Evolutionary conservation across 2,113 vertebrate species (phyloP).

Genomic region (Ictalurus furcatus): DNA sequence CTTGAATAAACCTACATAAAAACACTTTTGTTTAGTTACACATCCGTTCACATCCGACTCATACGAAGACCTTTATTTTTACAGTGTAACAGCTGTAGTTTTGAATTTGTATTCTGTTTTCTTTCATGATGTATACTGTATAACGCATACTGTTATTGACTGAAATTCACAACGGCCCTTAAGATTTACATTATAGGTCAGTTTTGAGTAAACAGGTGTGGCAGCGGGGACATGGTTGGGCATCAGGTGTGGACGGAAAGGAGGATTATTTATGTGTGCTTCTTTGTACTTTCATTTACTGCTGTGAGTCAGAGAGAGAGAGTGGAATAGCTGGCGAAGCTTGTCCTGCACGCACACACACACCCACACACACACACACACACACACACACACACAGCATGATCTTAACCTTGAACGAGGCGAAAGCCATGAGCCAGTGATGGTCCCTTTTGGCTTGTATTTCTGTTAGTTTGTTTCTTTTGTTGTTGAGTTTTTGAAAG

Average conservation of each 20-base stretch:
- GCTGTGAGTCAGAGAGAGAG: background rate
- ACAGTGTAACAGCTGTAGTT: no score
- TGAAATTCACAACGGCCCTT: background rate
- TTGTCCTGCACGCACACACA: background rate
- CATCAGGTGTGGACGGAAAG: background rate
- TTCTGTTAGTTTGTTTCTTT: background rate
- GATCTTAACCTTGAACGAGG: background rate
- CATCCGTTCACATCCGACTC: no score
- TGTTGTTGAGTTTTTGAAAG: background rate
- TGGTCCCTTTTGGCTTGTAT: background rate
- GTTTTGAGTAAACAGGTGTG: background rate
- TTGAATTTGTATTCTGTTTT: background rate
- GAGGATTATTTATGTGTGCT: background rate
- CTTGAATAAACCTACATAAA: background rate
- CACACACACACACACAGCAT: background rate
- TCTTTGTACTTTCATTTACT: background rate
- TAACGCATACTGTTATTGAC: background rate
- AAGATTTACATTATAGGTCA: background rate
- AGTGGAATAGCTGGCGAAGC: background rate
- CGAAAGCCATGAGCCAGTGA: background rate
- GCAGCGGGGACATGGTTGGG: background rate
- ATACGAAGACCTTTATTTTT: no score
- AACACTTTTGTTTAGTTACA: background rate
- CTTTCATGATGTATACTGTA: background rate
- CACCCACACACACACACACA: background rate